These are phyloP conservation scores for Cremastinae sp. DNA, from an alignment of 2,888 invertebrate genomes.

Conservation along the genomic window DNA sequence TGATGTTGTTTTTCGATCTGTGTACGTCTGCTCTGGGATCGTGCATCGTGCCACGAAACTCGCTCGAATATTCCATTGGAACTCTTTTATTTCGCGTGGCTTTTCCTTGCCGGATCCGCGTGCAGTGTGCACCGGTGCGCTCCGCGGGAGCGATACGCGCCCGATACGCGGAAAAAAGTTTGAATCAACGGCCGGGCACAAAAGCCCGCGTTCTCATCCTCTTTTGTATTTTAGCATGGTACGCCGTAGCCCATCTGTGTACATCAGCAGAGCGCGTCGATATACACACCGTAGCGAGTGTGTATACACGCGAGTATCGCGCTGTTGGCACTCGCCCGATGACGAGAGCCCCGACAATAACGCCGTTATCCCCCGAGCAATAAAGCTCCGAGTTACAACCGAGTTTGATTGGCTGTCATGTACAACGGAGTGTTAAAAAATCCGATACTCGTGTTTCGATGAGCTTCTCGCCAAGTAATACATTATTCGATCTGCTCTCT, in stretches of 20 bases:
- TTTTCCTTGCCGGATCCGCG: neutral
- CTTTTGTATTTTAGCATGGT: neutral
- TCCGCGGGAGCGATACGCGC: slow-evolving; percentile 2
- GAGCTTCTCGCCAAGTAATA: slow-evolving; percentile 26
- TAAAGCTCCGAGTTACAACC: slow-evolving; percentile 7
- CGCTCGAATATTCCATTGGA: neutral
- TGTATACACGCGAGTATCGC: slow-evolving; percentile 1
- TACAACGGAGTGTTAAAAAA: slow-evolving; percentile 22
- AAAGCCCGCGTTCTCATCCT: slow-evolving; percentile 17
- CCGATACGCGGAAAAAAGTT: slow-evolving; percentile 21
- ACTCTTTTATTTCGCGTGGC: slow-evolving; percentile 8
- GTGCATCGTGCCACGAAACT: neutral
- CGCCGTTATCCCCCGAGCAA: slow-evolving; percentile 17
- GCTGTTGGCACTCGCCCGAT: neutral
- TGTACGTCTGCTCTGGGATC: neutral
- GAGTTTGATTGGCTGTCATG: slow-evolving; percentile 40
- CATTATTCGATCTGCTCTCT: no score
- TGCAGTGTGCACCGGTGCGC: neutral
- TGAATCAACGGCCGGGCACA: slow-evolving; percentile 36
- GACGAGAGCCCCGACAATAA: neutral
- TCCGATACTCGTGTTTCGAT: slow-evolving; percentile 25
- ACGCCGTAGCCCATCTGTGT: neutral
- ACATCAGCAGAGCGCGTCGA: slow-evolving; percentile 2
- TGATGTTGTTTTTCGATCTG: neutral
- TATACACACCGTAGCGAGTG: neutral